A percentile compares a stretch with the other conserved stretches of the same genome.
These are phyloP conservation scores for Antrozous pallidus DNA, from an alignment of 2,797 vertebrate genomes.

Conservation along the genomic window DNA sequence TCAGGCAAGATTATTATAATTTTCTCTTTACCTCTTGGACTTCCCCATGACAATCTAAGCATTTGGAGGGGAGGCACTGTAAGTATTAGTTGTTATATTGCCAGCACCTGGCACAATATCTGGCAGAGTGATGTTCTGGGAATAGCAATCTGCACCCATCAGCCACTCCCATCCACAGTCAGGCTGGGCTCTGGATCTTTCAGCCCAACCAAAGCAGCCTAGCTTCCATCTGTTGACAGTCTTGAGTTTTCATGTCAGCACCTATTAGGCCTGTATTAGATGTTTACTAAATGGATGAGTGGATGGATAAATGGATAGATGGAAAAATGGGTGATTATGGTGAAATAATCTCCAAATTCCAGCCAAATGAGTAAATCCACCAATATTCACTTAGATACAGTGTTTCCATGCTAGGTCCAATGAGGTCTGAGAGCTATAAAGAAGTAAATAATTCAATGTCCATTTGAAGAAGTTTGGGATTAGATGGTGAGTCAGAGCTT, in stretches of 20 bases:
- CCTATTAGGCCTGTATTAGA: neutral
- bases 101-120: neutral
- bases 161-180: neutral
- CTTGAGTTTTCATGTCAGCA: neutral
- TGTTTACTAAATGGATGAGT: neutral
- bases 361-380: neutral
- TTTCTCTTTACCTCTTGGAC: neutral
- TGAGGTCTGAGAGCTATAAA: neutral
- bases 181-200: neutral
- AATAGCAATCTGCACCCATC: neutral
- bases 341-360: constrained; percentile 1
- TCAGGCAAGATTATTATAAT: neutral
- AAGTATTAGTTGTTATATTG: neutral
- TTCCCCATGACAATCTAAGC: neutral
- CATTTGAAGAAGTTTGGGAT: neutral
- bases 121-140: neutral
- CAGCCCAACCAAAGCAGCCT: neutral
- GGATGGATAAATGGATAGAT: neutral
- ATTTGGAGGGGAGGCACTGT: neutral
- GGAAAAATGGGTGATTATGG: neutral
- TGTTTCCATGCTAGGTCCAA: neutral
- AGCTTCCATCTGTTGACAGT: neutral
- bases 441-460: neutral
- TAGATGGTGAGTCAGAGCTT: neutral
- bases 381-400: neutral